These are phyloP conservation scores for Onychostruthus taczanowskii DNA, from an alignment of 2,113 vertebrate species.

Conservation along the genomic window DNA sequence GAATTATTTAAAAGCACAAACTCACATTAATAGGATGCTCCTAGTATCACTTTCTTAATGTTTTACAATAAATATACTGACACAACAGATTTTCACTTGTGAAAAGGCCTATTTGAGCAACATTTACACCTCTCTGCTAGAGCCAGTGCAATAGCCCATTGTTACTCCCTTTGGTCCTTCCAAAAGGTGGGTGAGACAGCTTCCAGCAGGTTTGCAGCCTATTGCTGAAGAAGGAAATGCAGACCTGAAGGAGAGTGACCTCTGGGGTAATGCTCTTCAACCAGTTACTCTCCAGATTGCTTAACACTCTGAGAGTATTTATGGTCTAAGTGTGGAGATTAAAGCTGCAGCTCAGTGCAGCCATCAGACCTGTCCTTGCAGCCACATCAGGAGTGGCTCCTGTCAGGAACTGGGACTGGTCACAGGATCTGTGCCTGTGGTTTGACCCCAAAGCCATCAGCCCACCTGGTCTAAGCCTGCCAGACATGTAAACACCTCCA, in stretches of 20 bases:
- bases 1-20: not conserved
- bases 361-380: not conserved
- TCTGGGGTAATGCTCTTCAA: not conserved
- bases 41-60: not conserved
- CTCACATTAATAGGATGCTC: not conserved
- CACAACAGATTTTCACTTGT: not conserved
- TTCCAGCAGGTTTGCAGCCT: not conserved
- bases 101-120: not conserved
- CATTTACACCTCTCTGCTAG: not conserved
- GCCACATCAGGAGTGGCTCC: not conserved
- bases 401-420: not conserved
- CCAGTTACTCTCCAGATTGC: not conserved
- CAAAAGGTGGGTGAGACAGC: not conserved
- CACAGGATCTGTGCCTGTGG: not conserved
- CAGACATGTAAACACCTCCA: not conserved
- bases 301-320: not conserved
- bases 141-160: not conserved
- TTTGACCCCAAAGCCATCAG: not conserved
- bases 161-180: not conserved
- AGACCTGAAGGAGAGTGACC: not conserved
- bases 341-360: not conserved
- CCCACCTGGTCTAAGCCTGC: not conserved
- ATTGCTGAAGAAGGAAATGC: not conserved
- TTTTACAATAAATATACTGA: not conserved
- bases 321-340: not conserved